These are phyloP conservation scores for Montipora efflorescens DNA, from an alignment of 64 coral and sea anemone genomes.

Conservation along the genomic window DNA sequence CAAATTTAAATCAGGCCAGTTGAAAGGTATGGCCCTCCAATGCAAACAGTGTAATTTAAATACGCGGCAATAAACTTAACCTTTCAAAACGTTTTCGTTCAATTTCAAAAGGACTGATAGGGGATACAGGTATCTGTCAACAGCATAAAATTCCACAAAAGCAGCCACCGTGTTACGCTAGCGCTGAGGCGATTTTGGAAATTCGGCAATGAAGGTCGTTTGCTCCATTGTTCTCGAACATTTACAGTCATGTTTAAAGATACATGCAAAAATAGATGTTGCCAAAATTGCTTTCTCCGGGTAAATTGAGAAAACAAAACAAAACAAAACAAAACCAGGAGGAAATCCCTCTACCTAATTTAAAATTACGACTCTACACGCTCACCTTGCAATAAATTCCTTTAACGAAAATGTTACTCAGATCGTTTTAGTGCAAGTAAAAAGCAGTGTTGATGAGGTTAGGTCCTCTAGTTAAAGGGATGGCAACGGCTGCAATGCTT, in stretches of 20 bases:
- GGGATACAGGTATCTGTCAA: no score
- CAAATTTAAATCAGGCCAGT: no score
- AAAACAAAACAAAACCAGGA: background rate
- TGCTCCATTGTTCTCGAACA: background rate
- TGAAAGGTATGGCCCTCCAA: no score
- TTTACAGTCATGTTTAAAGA: background rate
- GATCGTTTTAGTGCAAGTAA: background rate
- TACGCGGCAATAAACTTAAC: no score
- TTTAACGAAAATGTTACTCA: background rate
- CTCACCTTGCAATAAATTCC: background rate
- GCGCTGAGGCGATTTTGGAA: background rate
- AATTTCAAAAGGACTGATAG: background rate
- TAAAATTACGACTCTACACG: background rate
- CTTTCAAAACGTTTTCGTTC: background rate
- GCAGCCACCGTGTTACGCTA: no score
- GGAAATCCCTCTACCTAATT: background rate
- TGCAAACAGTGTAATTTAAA: no score
- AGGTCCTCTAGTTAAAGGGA: background rate
- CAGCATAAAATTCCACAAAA: no score
- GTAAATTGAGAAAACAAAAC: background rate
- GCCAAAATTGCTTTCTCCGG: background rate
- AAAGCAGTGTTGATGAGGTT: background rate
- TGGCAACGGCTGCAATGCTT: no score
- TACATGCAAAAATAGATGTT: background rate
- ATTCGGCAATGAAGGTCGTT: background rate